A percentile compares a stretch with the other conserved stretches of the same genome.
phyloP scores from a whole-genome alignment of 2,113 vertebrate species.

The Pristiophorus japonicus region DNA sequence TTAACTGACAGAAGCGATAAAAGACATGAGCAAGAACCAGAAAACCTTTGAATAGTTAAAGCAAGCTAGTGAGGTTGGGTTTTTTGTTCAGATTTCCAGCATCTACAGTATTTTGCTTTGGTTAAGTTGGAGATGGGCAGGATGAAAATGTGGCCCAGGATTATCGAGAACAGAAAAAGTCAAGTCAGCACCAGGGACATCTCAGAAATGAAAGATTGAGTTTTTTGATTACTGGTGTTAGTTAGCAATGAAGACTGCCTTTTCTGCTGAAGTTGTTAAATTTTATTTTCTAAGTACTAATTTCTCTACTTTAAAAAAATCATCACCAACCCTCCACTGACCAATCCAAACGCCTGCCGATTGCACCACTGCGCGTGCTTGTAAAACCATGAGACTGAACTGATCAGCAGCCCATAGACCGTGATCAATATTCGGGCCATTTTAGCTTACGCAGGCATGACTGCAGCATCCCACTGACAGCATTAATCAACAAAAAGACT shows the following conservation, averaged over 20 bases:
- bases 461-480: no score
- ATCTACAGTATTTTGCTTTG: neutral
- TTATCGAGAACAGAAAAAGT: neutral
- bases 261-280: neutral
- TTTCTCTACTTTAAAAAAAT: neutral
- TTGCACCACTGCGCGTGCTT: neutral
- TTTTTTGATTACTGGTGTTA: neutral
- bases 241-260: neutral
- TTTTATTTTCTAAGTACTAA: neutral
- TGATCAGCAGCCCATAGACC: neutral
- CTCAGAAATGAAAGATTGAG: neutral
- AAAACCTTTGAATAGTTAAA: neutral
- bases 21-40: neutral
- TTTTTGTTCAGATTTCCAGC: neutral
- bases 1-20: neutral
- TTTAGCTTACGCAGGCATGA: neutral
- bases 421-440: neutral
- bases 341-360: neutral
- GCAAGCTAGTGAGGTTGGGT: neutral
- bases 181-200: neutral
- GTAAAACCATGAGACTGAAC: neutral
- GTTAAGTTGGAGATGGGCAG: neutral
- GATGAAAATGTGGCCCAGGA: neutral
- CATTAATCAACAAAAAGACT: neutral
- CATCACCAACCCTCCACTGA: neutral